phyloP scores from a whole-genome alignment of 2,888 invertebrate genomes.

The Heteropelma amictum region DNA sequence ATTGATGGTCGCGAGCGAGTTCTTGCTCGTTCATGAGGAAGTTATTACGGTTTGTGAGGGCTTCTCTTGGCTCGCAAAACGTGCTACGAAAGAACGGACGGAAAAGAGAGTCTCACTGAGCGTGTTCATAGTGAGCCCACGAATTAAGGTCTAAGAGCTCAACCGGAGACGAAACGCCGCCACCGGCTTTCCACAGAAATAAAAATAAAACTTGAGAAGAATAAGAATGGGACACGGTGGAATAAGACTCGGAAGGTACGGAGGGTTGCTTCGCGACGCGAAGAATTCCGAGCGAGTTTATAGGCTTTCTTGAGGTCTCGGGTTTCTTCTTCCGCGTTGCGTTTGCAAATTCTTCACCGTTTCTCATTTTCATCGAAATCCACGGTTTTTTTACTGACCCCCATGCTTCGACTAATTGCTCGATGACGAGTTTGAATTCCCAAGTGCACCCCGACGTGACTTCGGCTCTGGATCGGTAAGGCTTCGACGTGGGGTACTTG shows the following conservation, averaged over 20 bases:
- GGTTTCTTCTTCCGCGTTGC: conserved; percentile 10
- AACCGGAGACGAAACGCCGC: not conserved
- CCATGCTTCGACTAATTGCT: conserved; percentile 59
- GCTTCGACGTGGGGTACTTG: too few relatives aligned
- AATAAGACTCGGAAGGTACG: not conserved
- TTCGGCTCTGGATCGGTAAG: too few relatives aligned
- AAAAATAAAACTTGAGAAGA: conserved; percentile 11
- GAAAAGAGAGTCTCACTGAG: not conserved
- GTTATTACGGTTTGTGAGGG: conserved; percentile 64
- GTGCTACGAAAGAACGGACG: conserved; percentile 44
- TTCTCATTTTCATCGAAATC: not conserved
- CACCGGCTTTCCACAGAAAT: conserved; percentile 1
- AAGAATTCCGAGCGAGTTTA: conserved; percentile 9
- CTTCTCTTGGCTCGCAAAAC: conserved; percentile 53
- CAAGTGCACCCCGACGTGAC: too few relatives aligned
- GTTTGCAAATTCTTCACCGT: not conserved
- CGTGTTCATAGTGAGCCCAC: not conserved
- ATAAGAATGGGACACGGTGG: not conserved
- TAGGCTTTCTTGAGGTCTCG: conserved; percentile 5
- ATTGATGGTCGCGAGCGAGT: conserved; percentile 66
- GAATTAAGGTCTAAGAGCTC: conserved; percentile 16
- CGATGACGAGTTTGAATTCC: conserved; percentile 61
- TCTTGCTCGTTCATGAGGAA: conserved; percentile 69
- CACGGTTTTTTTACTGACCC: not conserved
- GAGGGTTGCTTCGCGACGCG: not conserved